Percentiles rank a stretch among this genome's conserved stretches.
Conservation (phyloP, 1,140 invertebrate species). For the Drosophila obscura region DNA sequence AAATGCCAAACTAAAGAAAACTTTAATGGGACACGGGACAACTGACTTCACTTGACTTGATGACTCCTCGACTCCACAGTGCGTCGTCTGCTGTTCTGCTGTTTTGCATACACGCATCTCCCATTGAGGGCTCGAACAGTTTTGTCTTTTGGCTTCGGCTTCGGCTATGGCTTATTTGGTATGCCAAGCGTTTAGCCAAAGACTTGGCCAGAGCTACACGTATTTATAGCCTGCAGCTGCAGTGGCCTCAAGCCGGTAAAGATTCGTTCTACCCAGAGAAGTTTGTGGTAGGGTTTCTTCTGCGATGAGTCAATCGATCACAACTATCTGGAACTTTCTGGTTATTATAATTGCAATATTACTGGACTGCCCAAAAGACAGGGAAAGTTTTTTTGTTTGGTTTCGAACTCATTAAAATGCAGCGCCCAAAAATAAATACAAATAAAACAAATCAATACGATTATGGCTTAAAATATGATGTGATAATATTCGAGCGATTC, state of each 20-base stretch:
- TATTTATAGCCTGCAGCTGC: conserved; percentile 64
- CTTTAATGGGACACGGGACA: conserved; percentile 53
- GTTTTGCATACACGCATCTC: conserved; percentile 5
- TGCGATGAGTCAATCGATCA: background rate
- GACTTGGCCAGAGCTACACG: conserved; percentile 12
- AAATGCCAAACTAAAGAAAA: conserved; percentile 48
- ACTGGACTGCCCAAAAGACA: conserved; percentile 5
- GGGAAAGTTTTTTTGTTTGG: conserved; percentile 34
- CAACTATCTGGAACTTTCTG: no score
- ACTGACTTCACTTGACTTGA: conserved; percentile 14
- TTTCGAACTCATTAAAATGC: conserved; percentile 67
- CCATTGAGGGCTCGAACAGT: no score
- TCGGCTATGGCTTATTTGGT: conserved; percentile 56
- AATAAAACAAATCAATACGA: conserved; percentile 46
- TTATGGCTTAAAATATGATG: conserved; percentile 69
- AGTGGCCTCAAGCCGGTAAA: conserved; percentile 47
- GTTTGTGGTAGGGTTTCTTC: background rate
- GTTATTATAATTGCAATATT: conserved; percentile 1
- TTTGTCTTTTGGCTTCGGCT: background rate
- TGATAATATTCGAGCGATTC: conserved; percentile 70
- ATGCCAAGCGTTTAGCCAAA: conserved; percentile 69
- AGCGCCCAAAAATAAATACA: conserved; percentile 40
- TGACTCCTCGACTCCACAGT: conserved; percentile 23
- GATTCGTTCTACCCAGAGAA: conserved; percentile 26
- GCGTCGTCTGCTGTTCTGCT: background rate